Conservation (phyloP, 1,140 invertebrate genomes). For the Dendroctonus valens region DNA sequence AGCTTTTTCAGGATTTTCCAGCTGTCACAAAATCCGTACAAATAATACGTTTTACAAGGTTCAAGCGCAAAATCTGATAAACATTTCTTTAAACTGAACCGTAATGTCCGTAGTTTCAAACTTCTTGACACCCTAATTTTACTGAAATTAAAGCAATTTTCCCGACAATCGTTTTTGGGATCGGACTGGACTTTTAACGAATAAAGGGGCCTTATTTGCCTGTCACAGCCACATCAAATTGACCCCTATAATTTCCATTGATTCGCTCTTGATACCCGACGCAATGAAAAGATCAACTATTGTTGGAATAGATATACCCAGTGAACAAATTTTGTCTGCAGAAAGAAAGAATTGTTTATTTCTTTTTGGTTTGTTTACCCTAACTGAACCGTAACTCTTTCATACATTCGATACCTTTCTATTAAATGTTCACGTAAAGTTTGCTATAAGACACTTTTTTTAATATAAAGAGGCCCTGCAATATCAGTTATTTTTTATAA, state of each 20-base stretch:
- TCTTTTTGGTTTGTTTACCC: too few relatives aligned
- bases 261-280: neutral
- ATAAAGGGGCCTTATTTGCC: constrained; percentile 34
- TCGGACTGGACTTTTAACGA: constrained; percentile 27
- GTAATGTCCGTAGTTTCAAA: constrained; percentile 17
- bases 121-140: constrained; percentile 23
- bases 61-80: constrained; percentile 15
- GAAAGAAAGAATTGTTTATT: too few relatives aligned
- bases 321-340: too few relatives aligned
- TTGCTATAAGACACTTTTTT: too few relatives aligned
- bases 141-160: constrained; percentile 22
- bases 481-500: too few relatives aligned
- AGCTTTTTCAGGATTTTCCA: neutral
- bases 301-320: neutral
- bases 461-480: too few relatives aligned
- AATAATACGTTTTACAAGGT: constrained; percentile 8
- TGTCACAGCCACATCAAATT: constrained; percentile 40
- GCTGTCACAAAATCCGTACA: neutral
- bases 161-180: constrained; percentile 25
- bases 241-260: constrained; percentile 40
- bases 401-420: too few relatives aligned
- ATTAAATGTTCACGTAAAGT: too few relatives aligned
- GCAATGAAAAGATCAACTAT: neutral
- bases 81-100: constrained; percentile 14
- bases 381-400: too few relatives aligned